A percentile compares a stretch with the other conserved stretches of the same genome.
phyloP scores from a whole-genome alignment of 2,797 vertebrate genomes.

The Gastrophryne carolinensis region DNA sequence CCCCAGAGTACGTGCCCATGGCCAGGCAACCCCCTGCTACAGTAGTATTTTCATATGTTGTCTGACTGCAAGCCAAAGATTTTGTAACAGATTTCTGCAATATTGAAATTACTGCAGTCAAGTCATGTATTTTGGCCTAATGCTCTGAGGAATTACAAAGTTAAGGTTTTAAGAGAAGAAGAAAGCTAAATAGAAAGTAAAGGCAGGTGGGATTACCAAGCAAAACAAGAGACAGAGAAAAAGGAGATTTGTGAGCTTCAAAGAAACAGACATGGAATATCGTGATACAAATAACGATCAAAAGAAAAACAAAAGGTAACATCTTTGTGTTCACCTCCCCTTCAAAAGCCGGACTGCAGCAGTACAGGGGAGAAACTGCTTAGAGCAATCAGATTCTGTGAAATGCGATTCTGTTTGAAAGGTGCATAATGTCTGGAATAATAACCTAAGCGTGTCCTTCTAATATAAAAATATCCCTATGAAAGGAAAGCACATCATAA shows the following conservation, averaged over 20 bases:
- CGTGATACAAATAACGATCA: constrained; percentile 48
- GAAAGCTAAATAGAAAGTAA: constrained; percentile 51
- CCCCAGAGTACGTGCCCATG: too few relatives aligned
- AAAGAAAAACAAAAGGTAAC: constrained; percentile 62
- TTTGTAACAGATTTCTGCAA: constrained; percentile 56
- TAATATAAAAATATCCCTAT: background rate
- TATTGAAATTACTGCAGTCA: constrained; percentile 60
- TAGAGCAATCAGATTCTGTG: constrained; percentile 48
- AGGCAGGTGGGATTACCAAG: constrained; percentile 54
- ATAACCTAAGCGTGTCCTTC: constrained; percentile 50
- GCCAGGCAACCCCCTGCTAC: too few relatives aligned
- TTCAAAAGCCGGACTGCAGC: constrained; percentile 60
- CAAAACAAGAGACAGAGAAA: constrained; percentile 44
- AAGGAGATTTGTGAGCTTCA: constrained; percentile 53
- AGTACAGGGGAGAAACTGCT: constrained; percentile 36
- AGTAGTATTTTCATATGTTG: too few relatives aligned
- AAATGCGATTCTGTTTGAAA: constrained; percentile 56
- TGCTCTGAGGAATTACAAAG: constrained; percentile 61
- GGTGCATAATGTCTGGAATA: constrained; percentile 56
- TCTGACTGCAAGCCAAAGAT: constrained; percentile 1
- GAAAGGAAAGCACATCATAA: constrained; percentile 16
- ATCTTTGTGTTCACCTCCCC: constrained; percentile 58
- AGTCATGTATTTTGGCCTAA: constrained; percentile 54
- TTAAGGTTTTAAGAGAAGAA: constrained; percentile 54
- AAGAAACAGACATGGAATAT: constrained; percentile 50